phyloP scores from a whole-genome alignment of 2,113 vertebrate genomes.

The Silurus asotus region DNA sequence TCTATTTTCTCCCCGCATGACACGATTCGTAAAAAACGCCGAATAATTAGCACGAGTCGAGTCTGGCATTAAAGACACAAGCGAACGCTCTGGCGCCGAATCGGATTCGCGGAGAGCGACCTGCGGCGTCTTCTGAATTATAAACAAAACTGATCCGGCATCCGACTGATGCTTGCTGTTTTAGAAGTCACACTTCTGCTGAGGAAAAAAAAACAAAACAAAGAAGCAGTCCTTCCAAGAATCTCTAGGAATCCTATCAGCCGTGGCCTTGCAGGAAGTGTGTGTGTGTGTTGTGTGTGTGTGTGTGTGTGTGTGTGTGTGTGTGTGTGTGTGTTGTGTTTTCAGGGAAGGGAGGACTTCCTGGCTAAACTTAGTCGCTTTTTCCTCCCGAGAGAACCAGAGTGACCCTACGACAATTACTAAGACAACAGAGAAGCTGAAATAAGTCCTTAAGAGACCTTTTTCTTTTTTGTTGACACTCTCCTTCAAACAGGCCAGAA shows the following conservation, averaged over 20 bases:
- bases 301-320: too few relatives aligned
- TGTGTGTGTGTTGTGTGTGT: neutral
- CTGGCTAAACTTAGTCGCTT: slow-evolving; percentile 31
- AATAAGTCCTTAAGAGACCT: neutral
- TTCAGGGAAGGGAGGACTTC: slow-evolving; percentile 10
- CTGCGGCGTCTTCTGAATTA: neutral
- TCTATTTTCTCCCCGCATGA: neutral
- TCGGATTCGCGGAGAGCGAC: neutral
- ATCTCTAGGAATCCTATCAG: slow-evolving; percentile 4
- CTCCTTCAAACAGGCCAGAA: neutral
- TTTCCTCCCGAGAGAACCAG: slow-evolving; percentile 4
- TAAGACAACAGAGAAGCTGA: slow-evolving; percentile 6
- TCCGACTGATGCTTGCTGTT: neutral
- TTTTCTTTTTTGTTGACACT: neutral
- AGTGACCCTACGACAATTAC: slow-evolving; percentile 4
- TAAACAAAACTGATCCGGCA: neutral
- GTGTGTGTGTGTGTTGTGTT: neutral
- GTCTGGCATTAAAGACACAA: too few relatives aligned
- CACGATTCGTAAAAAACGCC: neutral
- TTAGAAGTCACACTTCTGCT: neutral
- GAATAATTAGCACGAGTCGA: slow-evolving; percentile 9
- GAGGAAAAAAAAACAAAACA: neutral
- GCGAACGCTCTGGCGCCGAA: neutral
- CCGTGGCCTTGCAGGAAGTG: neutral
- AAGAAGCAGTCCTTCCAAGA: neutral